Percentiles rank a stretch among this genome's conserved stretches.
phyloP scores from a whole-genome alignment of 1,140 invertebrate genomes.

The Leptopilina clavipes region DNA sequence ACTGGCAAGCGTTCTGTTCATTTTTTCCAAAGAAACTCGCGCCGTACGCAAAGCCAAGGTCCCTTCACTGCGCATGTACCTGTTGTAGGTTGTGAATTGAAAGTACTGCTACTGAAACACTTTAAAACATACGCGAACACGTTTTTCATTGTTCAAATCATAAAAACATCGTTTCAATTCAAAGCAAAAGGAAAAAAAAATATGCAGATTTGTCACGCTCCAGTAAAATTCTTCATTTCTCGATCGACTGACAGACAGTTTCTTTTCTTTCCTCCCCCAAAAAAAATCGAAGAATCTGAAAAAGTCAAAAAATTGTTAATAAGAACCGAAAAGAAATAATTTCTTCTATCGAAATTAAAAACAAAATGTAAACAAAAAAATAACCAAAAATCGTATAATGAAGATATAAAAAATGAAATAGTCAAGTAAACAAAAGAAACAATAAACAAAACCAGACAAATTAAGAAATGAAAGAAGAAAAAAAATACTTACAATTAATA shows the following conservation, averaged over 20 bases:
- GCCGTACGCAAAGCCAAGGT: conserved; percentile 46
- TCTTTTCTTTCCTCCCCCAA: too few relatives aligned
- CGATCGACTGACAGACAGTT: too few relatives aligned
- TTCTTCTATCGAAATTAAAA: too few relatives aligned
- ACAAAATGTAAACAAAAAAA: too few relatives aligned
- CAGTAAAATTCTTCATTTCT: too few relatives aligned
- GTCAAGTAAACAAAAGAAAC: too few relatives aligned
- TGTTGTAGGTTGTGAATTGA: conserved; percentile 17
- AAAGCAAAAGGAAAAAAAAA: not conserved
- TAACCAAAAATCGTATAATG: too few relatives aligned
- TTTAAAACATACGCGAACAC: not conserved
- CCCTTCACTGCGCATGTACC: conserved; percentile 28
- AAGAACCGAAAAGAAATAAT: too few relatives aligned
- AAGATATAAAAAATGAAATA: too few relatives aligned
- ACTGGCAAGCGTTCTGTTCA: conserved; percentile 45
- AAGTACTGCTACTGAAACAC: not conserved
- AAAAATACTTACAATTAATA: not conserved
- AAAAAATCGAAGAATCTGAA: too few relatives aligned
- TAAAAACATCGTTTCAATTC: not conserved
- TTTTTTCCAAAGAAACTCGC: conserved; percentile 50
- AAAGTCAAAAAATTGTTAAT: too few relatives aligned
- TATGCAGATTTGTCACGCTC: not conserved
- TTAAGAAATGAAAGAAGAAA: not conserved
- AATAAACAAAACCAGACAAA: not conserved
- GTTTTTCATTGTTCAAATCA: not conserved